A percentile compares a stretch with the other conserved stretches of the same genome.
These are phyloP conservation scores for Leptopilina myrica DNA, from an alignment of 2,888 invertebrate species.

Conservation along the genomic window DNA sequence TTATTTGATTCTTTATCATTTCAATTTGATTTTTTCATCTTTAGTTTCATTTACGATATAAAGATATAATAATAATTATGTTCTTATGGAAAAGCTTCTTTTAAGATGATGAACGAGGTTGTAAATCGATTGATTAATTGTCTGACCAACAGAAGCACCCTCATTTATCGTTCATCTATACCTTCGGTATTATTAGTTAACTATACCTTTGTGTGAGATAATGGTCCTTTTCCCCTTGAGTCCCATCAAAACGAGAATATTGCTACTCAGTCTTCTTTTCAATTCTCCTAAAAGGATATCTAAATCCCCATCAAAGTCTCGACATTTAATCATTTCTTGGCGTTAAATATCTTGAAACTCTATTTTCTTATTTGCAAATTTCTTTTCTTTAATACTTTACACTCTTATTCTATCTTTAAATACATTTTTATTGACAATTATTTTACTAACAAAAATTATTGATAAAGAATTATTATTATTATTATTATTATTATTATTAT, in stretches of 20 bases:
- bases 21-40: no score
- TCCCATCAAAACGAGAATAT: background rate
- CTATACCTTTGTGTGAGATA: slow-evolving; percentile 9
- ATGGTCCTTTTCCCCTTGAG: slow-evolving; percentile 6
- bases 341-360: no score
- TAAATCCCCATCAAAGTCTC: background rate
- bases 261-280: background rate
- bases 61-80: no score
- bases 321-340: background rate
- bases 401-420: no score
- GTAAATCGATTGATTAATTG: slow-evolving; percentile 36
- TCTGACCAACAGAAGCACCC: slow-evolving; percentile 43
- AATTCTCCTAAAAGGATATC: background rate
- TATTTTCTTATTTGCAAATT: no score
- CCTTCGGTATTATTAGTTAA: background rate
- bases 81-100: background rate
- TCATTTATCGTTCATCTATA: slow-evolving; percentile 30
- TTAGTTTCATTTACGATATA: no score
- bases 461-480: no score
- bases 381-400: no score
- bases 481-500: no score
- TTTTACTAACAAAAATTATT: no score
- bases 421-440: no score
- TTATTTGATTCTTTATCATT: no score
- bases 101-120: slow-evolving; percentile 11